Conservation (phyloP, 1,140 invertebrate species). For the Epicauta chinensis region DNA sequence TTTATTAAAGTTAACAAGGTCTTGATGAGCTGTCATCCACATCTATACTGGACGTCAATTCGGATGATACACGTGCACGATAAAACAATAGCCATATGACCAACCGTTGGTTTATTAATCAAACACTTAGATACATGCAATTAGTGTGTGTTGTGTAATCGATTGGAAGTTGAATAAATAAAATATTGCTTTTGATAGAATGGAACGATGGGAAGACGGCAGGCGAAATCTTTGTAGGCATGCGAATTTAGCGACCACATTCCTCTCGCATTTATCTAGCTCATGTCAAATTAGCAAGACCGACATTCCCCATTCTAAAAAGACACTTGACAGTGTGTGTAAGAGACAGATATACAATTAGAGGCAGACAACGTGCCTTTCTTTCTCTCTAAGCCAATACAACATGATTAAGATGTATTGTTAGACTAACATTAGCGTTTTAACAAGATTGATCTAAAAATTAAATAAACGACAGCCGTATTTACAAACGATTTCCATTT, state of each 20-base stretch:
- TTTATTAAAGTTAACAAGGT: conserved; percentile 20
- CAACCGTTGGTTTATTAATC: no score
- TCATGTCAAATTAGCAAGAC: conserved; percentile 13
- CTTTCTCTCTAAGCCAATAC: conserved; percentile 6
- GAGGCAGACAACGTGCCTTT: no score
- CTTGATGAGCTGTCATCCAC: conserved; percentile 19
- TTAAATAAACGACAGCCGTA: no score
- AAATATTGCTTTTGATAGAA: no score
- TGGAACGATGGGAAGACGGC: neutral
- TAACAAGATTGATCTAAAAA: conserved; percentile 13
- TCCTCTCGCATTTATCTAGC: conserved; percentile 9
- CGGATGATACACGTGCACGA: neutral
- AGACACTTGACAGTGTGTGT: neutral
- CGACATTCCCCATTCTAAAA: neutral
- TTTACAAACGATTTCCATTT: no score
- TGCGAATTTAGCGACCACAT: no score
- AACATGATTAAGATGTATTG: conserved; percentile 15
- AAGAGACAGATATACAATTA: no score
- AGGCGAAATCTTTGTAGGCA: neutral
- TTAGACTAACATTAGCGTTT: conserved; percentile 1
- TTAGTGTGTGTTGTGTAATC: no score
- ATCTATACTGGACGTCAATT: conserved; percentile 7
- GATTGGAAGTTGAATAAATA: no score
- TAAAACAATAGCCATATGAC: conserved; percentile 3
- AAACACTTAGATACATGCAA: no score